Base-by-base conservation (phyloP, 2,113 vertebrate genomes). In the Gallinago undulata region DNA sequence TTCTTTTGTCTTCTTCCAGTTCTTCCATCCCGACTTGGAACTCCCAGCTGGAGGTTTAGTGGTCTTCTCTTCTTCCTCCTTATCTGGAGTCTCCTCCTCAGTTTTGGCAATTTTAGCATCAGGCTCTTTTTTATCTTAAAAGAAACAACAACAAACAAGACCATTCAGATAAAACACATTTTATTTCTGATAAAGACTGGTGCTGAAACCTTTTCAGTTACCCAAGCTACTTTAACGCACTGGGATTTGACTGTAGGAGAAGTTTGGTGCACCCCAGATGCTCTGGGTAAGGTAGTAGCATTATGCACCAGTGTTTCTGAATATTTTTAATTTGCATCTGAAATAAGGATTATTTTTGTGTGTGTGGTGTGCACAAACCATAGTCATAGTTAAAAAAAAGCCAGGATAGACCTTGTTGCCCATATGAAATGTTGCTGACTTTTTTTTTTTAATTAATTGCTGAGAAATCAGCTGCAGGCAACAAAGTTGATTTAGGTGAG, bases 51-150 rank as follows among this genome's bases (percentile, higher is more conserved):
- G 41, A 39, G 81, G 33, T 53, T 89, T 84, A 24, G 84, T 74
- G 47, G 95, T 37, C 53, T 92, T 94, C 51, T 78, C 91, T 30
- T 95, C 95, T 84, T 96, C 94, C 57, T 96, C 95, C 31, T 90
- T 75, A 57, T 77, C 84, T 0, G 41, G 37, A 41, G 48, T 57
- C 64, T 73, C 43, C 77, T 72, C 81, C 67, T 97, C 76, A 0
- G 95, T 91, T 91, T 97, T 98, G 69, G 84, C 62, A 50, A 67
- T 88, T 97, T 96, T 97, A 64, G 95, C 97, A 66, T 74, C 91
- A 70, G 96, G 91, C 24, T 96, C 94, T 85, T 97, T 96, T 79
- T 94, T 94, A 69, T 97, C 98, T 98, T 69, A 83, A 93, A 28
- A 72, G 45, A 89, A 89, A 75, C 18, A 48, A 48, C 50, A 59